Base-by-base conservation (phyloP, 2,797 vertebrate species). In the Sebastes baramenuke region DNA sequence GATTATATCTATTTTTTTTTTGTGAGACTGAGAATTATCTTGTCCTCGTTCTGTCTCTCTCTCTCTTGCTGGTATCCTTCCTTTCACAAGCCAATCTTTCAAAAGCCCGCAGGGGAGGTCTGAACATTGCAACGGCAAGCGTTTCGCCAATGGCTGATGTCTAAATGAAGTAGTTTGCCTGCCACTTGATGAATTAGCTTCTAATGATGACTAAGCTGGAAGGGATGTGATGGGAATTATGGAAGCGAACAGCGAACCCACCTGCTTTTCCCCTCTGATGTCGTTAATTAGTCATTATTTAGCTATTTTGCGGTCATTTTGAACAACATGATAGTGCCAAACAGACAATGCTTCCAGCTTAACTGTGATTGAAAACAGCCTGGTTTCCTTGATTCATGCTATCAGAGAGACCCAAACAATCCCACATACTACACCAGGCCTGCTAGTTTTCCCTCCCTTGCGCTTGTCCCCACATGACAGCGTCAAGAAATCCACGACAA, bases 251-350 rank as follows among this genome's bases (percentile, higher is more conserved):
- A 24, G 59, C 79, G 84, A 89, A 85, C 85, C 81, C 92, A 93
- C 90, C 89, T 93, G 92, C 79, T 81, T 87, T 87, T 81, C 66
- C 85, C 80, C 70, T 91, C 75, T 91, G 81, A 92, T 93, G 91
- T 93, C 87, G 86, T 89, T 90, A 89, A 87, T 85, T 84, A 89
- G 88, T 82, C 90, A 93, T 93, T 85, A 91, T 91, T 81, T 87
- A 83, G 85, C 85, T 89, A 88, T 91, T 91, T 90, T 87, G 87
- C 32, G 65, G 89, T 87, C 77, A 90, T 89, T 92, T 91, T 88
- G 92, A 91, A 90, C 87, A 88, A 88, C 77, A 52, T 72, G 62
- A 83, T 60, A 82, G 89, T 83, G 87, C 85, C 86, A 91, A 65
- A 81, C 69, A 90, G 81, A 90, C 81, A 69, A 70, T 22, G 66